These are phyloP conservation scores for Discoglossus pictus DNA, from an alignment of 2,797 vertebrate species.

Conservation along the genomic window DNA sequence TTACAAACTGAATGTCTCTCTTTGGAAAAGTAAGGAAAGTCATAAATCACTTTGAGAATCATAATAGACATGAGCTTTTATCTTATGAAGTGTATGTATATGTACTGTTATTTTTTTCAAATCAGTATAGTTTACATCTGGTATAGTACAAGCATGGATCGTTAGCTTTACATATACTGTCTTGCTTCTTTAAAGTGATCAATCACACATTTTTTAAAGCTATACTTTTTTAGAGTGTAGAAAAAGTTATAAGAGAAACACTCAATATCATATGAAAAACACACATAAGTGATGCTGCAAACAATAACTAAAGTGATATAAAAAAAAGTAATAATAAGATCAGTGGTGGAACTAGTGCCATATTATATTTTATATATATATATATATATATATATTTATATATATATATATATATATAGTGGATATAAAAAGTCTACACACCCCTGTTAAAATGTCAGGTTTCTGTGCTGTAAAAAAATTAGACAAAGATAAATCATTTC, in stretches of 20 bases:
- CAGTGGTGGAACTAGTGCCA: no score
- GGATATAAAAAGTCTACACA: no score
- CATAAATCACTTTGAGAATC: conserved; percentile 20
- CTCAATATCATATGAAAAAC: neutral
- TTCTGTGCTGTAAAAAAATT: no score
- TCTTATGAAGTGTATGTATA: conserved; percentile 14
- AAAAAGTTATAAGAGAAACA: neutral
- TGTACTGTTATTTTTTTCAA: conserved; percentile 4
- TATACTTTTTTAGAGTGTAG: no score
- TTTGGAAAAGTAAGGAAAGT: conserved; percentile 9
- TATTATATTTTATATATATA: no score
- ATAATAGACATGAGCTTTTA: conserved; percentile 7
- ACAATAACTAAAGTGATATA: no score
- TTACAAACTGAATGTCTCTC: neutral
- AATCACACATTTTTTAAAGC: neutral
- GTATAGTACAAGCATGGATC: conserved; percentile 2
- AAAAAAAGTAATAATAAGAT: no score
- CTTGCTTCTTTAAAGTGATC: neutral
- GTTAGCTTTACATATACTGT: conserved; percentile 18
- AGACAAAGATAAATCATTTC: no score
- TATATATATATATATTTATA: no score
- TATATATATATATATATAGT: no score
- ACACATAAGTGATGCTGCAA: no score
- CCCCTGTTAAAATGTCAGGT: no score
- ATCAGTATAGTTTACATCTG: conserved; percentile 8